A percentile compares a stretch with the other conserved stretches of the same genome.
Conservation (phyloP, 2,888 invertebrate species). For the Amiota minor region DNA sequence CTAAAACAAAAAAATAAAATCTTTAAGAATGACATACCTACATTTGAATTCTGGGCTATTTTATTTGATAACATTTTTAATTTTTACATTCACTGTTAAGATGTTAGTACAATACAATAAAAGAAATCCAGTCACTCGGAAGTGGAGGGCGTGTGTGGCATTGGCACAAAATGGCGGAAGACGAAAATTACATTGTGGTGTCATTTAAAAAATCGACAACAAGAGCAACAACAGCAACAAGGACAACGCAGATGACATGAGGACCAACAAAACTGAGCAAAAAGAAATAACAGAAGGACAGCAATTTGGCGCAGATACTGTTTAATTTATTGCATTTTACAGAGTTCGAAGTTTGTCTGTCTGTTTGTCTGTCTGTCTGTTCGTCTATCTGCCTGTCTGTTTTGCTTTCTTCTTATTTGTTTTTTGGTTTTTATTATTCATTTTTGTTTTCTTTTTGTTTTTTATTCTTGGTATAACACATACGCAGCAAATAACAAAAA, state of each 20-base stretch:
- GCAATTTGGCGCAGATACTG: slow-evolving; percentile 66
- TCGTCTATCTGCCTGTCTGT: too few species aligned
- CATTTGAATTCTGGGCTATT: too few species aligned
- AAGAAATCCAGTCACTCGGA: background rate
- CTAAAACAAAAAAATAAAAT: too few species aligned
- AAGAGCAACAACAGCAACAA: background rate
- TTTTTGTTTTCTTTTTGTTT: slow-evolving; percentile 36
- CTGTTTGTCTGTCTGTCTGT: slow-evolving; percentile 41
- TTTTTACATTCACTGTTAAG: too few species aligned
- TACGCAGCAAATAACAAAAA: slow-evolving; percentile 13
- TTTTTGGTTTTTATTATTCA: slow-evolving; percentile 37
- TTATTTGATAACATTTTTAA: too few species aligned
- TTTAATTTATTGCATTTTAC: slow-evolving; percentile 68
- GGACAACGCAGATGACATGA: background rate
- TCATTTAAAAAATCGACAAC: slow-evolving; percentile 16
- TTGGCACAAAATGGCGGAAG: slow-evolving; percentile 18
- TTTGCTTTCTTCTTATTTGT: slow-evolving; percentile 43
- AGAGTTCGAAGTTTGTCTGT: slow-evolving; percentile 43
- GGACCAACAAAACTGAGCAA: background rate
- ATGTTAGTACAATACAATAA: too few species aligned
- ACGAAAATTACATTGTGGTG: slow-evolving; percentile 22
- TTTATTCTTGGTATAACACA: slow-evolving; percentile 28
- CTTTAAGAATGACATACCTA: too few species aligned
- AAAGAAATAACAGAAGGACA: slow-evolving; percentile 37
- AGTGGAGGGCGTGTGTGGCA: slow-evolving; percentile 1